Conservation (phyloP, 2,888 invertebrate species). For the Frankliniella fusca region DNA sequence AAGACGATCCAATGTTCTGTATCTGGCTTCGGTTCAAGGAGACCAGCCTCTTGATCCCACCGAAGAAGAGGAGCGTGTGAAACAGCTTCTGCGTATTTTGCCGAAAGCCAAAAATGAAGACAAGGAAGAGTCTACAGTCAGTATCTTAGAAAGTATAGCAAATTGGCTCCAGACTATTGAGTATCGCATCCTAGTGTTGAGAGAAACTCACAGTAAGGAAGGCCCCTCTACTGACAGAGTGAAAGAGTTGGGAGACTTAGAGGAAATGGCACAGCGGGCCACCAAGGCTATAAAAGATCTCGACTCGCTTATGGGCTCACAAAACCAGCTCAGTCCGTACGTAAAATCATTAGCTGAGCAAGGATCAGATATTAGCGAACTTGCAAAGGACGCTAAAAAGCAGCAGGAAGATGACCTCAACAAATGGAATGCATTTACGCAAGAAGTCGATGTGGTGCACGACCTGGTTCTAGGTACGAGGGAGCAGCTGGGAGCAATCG, state of each 20-base stretch:
- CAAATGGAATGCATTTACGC: conserved; percentile 68
- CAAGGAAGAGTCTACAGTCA: conserved; percentile 66
- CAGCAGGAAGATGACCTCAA: conserved; percentile 58
- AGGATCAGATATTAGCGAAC: conserved; percentile 64
- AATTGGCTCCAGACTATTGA: conserved; percentile 82
- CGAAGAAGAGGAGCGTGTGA: not conserved
- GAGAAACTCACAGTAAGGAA: conserved; percentile 30
- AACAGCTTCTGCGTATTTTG: conserved; percentile 45
- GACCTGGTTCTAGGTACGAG: conserved; percentile 51
- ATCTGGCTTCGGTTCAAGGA: not conserved
- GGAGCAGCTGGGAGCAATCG: conserved; percentile 53
- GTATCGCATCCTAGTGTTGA: conserved; percentile 56
- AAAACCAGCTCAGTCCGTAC: conserved; percentile 54
- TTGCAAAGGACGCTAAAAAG: conserved; percentile 58
- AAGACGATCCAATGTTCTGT: not conserved
- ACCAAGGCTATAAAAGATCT: not conserved
- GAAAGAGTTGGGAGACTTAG: conserved; percentile 58
- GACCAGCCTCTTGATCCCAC: not conserved
- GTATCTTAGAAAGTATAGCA: conserved; percentile 74
- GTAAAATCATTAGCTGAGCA: conserved; percentile 61
- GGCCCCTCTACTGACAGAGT: conserved; percentile 52
- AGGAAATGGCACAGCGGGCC: not conserved
- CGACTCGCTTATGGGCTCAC: conserved; percentile 16
- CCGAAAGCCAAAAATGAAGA: not conserved
- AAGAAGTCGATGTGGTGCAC: conserved; percentile 58